Evolutionary conservation across 2,113 vertebrate species (phyloP).

Genomic region (Xyliphius kryptos): DNA sequence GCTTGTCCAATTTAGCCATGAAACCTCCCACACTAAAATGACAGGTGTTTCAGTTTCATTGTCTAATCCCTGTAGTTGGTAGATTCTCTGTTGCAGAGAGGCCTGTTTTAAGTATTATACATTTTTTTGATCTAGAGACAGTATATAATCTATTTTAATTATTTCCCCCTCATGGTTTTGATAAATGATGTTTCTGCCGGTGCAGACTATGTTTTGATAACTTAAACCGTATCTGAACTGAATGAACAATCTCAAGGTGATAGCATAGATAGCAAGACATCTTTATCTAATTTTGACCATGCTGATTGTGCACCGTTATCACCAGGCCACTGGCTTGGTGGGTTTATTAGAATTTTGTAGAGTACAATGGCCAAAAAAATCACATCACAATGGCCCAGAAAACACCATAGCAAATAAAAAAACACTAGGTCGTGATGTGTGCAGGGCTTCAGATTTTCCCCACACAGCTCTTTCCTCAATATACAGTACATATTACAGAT

Average conservation of each 20-base stretch:
- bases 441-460: conserved; percentile 45
- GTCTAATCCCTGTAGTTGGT: no score
- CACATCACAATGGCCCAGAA: no score
- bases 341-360: conserved; percentile 67
- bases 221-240: conserved; percentile 20
- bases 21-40: no score
- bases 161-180: conserved; percentile 32
- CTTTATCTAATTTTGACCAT: conserved; percentile 34
- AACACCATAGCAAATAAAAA: no score
- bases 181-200: conserved; percentile 31
- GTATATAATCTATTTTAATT: conserved; percentile 39
- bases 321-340: conserved; percentile 30
- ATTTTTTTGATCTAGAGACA: conserved; percentile 15
- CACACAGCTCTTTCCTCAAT: conserved; percentile 41
- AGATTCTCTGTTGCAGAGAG: no score
- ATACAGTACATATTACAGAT: conserved; percentile 63
- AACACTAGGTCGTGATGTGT: no score
- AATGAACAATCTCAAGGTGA: conserved; percentile 38
- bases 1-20: no score
- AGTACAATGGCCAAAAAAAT: no score
- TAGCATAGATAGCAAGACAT: conserved; percentile 18
- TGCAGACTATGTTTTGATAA: conserved; percentile 40
- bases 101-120: conserved; percentile 4
- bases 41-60: no score
- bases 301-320: conserved; percentile 53